phyloP scores from a whole-genome alignment of 2,113 vertebrate genomes.

The Holacanthus passer region DNA sequence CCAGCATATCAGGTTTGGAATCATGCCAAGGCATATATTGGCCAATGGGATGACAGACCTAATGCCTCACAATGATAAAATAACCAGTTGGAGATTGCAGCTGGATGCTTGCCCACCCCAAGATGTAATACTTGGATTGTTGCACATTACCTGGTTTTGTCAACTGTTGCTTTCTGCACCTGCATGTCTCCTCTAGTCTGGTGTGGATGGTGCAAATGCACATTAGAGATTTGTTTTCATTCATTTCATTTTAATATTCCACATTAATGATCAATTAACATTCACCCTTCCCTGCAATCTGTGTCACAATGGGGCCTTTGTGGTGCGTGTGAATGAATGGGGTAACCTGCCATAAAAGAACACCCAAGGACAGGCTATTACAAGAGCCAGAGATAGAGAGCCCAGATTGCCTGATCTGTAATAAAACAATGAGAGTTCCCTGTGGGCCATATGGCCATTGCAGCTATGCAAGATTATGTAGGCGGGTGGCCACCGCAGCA shows the following conservation, averaged over 20 bases:
- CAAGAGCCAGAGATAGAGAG: slow-evolving; percentile 40
- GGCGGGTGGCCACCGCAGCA: slow-evolving; percentile 56
- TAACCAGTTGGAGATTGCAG: slow-evolving; percentile 60
- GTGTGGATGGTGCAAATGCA: not conserved
- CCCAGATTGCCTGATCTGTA: slow-evolving; percentile 69
- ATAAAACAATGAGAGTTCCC: slow-evolving; percentile 78
- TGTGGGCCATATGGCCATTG: slow-evolving; percentile 60
- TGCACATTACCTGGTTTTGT: slow-evolving; percentile 36
- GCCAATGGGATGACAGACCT: slow-evolving; percentile 59
- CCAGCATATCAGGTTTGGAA: slow-evolving; percentile 62
- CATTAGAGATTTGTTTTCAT: slow-evolving; percentile 8
- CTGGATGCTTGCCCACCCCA: slow-evolving; percentile 49
- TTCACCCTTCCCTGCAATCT: slow-evolving; percentile 30
- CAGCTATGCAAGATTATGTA: slow-evolving; percentile 68
- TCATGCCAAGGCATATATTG: slow-evolving; percentile 55
- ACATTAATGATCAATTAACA: slow-evolving; percentile 46
- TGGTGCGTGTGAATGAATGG: slow-evolving; percentile 42
- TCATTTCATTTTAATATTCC: slow-evolving; percentile 11
- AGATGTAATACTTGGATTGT: slow-evolving; percentile 39
- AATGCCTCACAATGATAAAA: slow-evolving; percentile 69
- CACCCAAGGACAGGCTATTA: slow-evolving; percentile 59
- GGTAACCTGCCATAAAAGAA: slow-evolving; percentile 49
- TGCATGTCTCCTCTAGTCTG: not conserved
- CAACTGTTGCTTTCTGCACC: slow-evolving; percentile 6
- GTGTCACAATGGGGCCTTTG: slow-evolving; percentile 6